Evolutionary conservation across 2,113 vertebrate species (phyloP).

Genomic region (Hemichromis elongatus): DNA sequence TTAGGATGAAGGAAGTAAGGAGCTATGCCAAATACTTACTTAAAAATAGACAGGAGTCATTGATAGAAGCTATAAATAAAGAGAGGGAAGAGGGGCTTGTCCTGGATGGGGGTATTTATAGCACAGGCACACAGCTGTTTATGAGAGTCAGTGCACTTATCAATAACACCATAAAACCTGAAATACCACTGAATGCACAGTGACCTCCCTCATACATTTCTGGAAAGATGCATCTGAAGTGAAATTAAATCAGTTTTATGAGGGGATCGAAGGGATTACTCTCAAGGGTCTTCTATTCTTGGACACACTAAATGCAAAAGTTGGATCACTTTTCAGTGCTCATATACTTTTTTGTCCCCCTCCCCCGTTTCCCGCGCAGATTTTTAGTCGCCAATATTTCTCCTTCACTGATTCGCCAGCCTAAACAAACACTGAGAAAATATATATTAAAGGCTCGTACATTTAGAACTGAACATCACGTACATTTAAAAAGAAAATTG

Average conservation of each 20-base stretch:
- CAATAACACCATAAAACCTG: conserved; percentile 60
- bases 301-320: conserved; percentile 55
- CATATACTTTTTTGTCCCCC: conserved; percentile 26
- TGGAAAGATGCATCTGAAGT: conserved; percentile 43
- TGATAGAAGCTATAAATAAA: conserved; percentile 69
- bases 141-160: conserved; percentile 46
- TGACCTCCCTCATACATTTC: conserved; percentile 27
- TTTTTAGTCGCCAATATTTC: not conserved
- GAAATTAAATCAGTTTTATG: conserved; percentile 66
- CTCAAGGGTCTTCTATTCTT: conserved; percentile 48
- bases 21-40: conserved; percentile 36
- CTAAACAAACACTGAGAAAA: not conserved
- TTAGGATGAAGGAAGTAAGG: conserved; percentile 45
- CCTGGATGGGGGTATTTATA: conserved; percentile 59
- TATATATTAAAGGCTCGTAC: not conserved
- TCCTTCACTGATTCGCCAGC: not conserved
- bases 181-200: conserved; percentile 31
- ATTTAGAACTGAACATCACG: not conserved
- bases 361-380: not conserved
- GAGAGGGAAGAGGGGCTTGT: conserved; percentile 46
- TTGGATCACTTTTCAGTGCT: conserved; percentile 50
- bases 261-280: conserved; percentile 53
- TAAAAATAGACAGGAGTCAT: conserved; percentile 66
- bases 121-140: conserved; percentile 41
- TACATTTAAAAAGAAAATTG: not conserved